Conservation (phyloP, 2,797 vertebrate genomes). For the Microcaecilia unicolor region DNA sequence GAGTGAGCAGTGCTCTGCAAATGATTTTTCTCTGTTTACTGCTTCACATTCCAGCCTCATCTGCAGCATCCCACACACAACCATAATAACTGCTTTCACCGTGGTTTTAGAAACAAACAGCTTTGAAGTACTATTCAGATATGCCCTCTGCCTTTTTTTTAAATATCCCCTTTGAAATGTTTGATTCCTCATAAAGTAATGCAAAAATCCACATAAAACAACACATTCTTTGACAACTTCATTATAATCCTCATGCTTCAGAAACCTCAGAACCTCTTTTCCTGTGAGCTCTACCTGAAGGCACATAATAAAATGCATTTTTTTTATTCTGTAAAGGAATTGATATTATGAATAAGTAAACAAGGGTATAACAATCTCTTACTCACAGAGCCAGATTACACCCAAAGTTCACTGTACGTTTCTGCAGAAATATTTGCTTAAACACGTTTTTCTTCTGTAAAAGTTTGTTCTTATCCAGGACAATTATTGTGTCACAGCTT, state of each 20-base stretch:
- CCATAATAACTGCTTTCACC: slow-evolving; percentile 30
- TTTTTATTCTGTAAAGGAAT: not conserved
- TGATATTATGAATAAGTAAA: not conserved
- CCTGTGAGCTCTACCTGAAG: not conserved
- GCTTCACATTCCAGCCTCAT: slow-evolving; percentile 19
- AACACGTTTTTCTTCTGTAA: no score
- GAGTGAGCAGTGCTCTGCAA: slow-evolving; percentile 11
- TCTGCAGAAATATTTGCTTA: no score
- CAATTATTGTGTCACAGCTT: no score
- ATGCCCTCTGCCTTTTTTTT: slow-evolving; percentile 20
- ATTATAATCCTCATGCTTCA: slow-evolving; percentile 14
- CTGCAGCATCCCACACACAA: slow-evolving; percentile 21
- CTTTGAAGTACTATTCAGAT: slow-evolving; percentile 35
- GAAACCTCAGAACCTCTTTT: slow-evolving; percentile 8
- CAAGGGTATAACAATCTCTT: no score
- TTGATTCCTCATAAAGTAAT: slow-evolving; percentile 24
- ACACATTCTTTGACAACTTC: slow-evolving; percentile 9
- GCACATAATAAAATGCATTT: not conserved
- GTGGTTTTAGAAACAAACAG: slow-evolving; percentile 21
- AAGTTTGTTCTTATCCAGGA: no score
- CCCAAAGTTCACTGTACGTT: no score
- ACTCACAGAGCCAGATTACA: no score
- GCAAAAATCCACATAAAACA: slow-evolving; percentile 18
- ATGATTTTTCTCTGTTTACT: slow-evolving; percentile 29
- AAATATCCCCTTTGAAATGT: slow-evolving; percentile 24